Base-by-base conservation (phyloP, 2,888 invertebrate species). In the Sesamia inferens region DNA sequence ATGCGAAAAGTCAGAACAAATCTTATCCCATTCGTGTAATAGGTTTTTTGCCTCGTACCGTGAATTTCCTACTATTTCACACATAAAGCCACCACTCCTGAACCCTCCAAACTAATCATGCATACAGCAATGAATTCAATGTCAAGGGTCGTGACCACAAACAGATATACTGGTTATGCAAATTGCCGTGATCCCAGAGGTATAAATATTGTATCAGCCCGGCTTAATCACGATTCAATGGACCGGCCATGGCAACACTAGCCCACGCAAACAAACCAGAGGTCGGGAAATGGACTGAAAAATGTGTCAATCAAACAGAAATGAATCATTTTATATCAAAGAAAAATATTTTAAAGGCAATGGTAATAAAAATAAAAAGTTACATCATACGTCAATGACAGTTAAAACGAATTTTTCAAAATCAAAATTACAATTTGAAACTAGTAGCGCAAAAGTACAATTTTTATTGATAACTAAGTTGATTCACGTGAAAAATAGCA, bases 141-240 rank as follows among this genome's bases (percentile, higher is more conserved):
- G 16, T 67, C 66, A 67, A 63, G 69, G 65, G 44, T 75, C 62
- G 57, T 44, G 39, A 22, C 5, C 54, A 24, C 19, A 74, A 64
- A 57, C 55, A 58, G 47, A 72, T 65, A 54, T 57, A 72, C 61
- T 75, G 57, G 57, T 65, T 63, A 69, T 59, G 63, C 59, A 44
- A 44, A 75, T 68, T 59, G 31, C 31, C 48, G 22, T 48, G 16
- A 55, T 64, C 62, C 68, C 42, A 57, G 42, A 78, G 62, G 68
- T 55, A 42, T 63, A 13, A 16, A 55, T 55, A 69, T 44, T 47
- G 64, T 66, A 51, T 75, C 61, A 22, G 39, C 58, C 48, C 66
- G 44, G 48, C 24, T 65, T 64, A 69, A 70, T 71, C 70, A 68
- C 19, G 19, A 65, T 10, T 71, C 51, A 71, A 67, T 69, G 51